Evolutionary conservation across 1,140 invertebrate genomes (phyloP).

Genomic region (Heliconius hewitsoni): DNA sequence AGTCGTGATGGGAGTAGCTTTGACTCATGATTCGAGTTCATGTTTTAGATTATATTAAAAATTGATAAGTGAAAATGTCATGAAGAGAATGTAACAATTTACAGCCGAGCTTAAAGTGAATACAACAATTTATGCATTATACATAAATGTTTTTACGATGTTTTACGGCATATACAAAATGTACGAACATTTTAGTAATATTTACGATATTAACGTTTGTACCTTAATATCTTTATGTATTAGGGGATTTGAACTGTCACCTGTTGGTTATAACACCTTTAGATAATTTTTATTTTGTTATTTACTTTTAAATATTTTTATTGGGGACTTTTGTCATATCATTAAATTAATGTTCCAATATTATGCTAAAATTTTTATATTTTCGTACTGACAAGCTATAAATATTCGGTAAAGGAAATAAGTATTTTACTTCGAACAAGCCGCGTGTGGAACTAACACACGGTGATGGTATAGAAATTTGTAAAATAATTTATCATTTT

Average conservation of each 20-base stretch:
- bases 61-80: conserved; percentile 55
- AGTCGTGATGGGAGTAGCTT: conserved; percentile 55
- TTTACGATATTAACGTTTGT: conserved; percentile 5
- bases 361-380: background rate
- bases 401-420: conserved; percentile 18
- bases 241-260: background rate
- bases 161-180: background rate
- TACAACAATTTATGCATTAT: background rate
- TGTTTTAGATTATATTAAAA: conserved; percentile 44
- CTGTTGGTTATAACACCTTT: background rate
- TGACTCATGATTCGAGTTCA: conserved; percentile 57
- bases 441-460: conserved; percentile 16
- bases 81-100: conserved; percentile 46
- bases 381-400: background rate
- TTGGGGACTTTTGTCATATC: no score
- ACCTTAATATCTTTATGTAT: background rate
- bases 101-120: conserved; percentile 19
- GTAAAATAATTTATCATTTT: conserved; percentile 36
- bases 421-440: conserved; percentile 45
- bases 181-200: background rate
- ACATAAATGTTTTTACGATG: background rate
- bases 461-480: conserved; percentile 20
- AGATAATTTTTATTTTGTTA: background rate
- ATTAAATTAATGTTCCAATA: background rate
- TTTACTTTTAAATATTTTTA: no score